Conservation (phyloP, 2,888 invertebrate species). For the Monopis laevigella region DNA sequence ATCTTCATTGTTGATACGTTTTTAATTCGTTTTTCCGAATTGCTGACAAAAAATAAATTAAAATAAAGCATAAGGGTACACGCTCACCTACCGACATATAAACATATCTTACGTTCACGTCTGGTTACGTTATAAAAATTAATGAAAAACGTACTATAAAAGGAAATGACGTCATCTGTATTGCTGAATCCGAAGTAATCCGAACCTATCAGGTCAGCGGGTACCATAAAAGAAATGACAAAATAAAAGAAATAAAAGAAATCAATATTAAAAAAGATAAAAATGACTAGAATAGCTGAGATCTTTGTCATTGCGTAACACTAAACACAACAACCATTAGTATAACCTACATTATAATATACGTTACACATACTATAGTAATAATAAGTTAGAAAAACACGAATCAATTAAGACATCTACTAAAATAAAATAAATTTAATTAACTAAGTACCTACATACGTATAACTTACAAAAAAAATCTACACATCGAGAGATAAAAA, state of each 20-base stretch:
- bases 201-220: too few species aligned
- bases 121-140: too few species aligned
- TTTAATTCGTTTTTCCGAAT: neutral
- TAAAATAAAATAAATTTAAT: neutral
- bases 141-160: too few species aligned
- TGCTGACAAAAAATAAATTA: neutral
- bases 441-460: too few species aligned
- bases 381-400: neutral
- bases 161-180: too few species aligned
- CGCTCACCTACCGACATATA: too few species aligned
- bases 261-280: constrained; percentile 5
- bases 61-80: neutral
- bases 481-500: too few species aligned
- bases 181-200: too few species aligned
- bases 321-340: constrained; percentile 56
- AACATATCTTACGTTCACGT: too few species aligned
- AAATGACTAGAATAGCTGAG: constrained; percentile 2
- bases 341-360: constrained; percentile 32
- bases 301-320: constrained; percentile 31
- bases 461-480: too few species aligned
- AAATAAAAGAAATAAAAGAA: constrained; percentile 5
- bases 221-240: constrained; percentile 7
- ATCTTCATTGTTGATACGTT: neutral
- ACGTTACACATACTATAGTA: neutral
- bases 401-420: neutral